Conservation (phyloP, 2,797 vertebrate species). For the Liparis tanakae region DNA sequence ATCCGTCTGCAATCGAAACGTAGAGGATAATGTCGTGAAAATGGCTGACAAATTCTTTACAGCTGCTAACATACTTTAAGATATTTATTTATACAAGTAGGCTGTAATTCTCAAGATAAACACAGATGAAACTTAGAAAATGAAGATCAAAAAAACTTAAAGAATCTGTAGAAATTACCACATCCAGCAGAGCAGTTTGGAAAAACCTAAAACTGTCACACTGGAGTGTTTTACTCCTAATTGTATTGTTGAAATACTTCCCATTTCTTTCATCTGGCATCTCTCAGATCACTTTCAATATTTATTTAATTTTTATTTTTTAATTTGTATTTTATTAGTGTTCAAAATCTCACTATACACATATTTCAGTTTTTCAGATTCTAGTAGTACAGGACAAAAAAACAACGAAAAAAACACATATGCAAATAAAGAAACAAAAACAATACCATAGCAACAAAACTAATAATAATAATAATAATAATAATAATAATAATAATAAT, state of each 20-base stretch:
- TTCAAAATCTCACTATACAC: too few species aligned
- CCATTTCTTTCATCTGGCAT: neutral
- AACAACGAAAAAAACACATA: too few species aligned
- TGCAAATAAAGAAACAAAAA: too few species aligned
- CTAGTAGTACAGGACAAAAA: too few species aligned
- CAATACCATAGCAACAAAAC: too few species aligned
- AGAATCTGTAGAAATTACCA: neutral
- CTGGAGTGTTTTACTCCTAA: neutral
- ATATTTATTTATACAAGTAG: constrained; percentile 4
- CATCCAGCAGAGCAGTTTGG: neutral
- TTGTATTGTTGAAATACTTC: neutral
- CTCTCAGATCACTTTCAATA: neutral
- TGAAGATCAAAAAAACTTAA: neutral
- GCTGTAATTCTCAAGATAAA: neutral
- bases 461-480: too few species aligned
- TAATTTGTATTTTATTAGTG: too few species aligned
- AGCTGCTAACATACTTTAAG: neutral
- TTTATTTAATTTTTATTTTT: too few species aligned
- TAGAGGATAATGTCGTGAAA: constrained; percentile 5
- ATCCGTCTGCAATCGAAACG: constrained; percentile 85
- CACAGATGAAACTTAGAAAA: neutral
- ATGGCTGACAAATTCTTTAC: neutral
- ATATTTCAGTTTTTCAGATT: too few species aligned
- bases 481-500: too few species aligned
- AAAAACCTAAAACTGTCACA: neutral